phyloP scores from a whole-genome alignment of 2,113 vertebrate species.

The Dicrurus megarhynchus region DNA sequence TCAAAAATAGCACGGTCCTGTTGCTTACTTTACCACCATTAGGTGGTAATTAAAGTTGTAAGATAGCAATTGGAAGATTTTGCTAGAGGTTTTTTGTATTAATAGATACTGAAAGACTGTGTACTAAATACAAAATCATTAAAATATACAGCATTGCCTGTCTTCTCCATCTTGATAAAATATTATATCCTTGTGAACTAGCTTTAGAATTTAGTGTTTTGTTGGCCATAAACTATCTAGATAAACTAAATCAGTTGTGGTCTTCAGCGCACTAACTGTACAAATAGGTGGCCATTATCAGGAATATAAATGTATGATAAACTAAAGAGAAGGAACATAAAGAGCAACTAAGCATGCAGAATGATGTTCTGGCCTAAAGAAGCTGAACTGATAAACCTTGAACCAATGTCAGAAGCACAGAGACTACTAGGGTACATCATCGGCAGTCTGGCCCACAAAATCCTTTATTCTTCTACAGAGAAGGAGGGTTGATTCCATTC shows the following conservation, averaged over 20 bases:
- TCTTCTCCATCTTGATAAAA: not conserved
- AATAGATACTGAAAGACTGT: not conserved
- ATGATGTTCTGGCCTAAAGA: not conserved
- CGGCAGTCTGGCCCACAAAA: not conserved
- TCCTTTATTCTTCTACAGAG: not conserved
- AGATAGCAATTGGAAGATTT: constrained; percentile 18
- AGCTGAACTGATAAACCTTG: not conserved
- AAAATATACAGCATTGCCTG: not conserved
- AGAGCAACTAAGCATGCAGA: not conserved
- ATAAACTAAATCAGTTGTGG: not conserved
- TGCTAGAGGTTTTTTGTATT: not conserved
- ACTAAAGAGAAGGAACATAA: not conserved
- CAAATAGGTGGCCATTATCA: not conserved
- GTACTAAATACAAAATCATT: not conserved
- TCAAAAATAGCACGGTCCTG: not conserved
- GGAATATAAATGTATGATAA: not conserved
- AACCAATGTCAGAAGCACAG: not conserved
- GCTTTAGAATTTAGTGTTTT: not conserved
- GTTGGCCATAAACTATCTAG: not conserved
- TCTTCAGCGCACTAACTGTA: not conserved
- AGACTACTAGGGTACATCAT: accelerated
- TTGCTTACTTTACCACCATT: not conserved
- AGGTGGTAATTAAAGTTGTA: not conserved
- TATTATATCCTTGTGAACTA: not conserved
- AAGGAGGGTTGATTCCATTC: not conserved